Evolutionary conservation across 2,113 vertebrate species (phyloP).

Genomic region (Labeo rohita): DNA sequence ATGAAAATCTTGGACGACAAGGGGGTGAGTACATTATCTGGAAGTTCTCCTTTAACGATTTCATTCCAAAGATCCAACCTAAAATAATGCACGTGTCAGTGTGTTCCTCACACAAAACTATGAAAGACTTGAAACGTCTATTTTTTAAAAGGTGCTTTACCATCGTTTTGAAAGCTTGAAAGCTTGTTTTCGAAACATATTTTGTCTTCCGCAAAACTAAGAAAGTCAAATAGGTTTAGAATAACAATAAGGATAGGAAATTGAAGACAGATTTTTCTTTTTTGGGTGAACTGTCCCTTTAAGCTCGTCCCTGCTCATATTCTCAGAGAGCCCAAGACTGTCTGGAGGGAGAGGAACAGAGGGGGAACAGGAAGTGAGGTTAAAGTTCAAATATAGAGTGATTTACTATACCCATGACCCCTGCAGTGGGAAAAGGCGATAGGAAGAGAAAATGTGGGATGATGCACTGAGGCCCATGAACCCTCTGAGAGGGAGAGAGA

Average conservation of each 20-base stretch:
- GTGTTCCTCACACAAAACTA: background rate
- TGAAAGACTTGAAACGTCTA: background rate
- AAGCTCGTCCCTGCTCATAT: background rate
- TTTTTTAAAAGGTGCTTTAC: too few relatives aligned
- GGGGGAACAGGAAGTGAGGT: conserved; percentile 68
- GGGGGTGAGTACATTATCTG: too few relatives aligned
- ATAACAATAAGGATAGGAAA: background rate
- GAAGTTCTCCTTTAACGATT: background rate
- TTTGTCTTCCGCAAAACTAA: background rate
- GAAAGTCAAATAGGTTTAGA: background rate
- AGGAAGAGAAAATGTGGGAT: conserved; percentile 45
- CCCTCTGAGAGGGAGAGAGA: conserved; percentile 18
- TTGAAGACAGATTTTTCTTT: background rate
- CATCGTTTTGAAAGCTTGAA: background rate
- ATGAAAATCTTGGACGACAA: too few relatives aligned
- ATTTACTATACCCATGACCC: conserved; percentile 60
- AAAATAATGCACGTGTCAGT: background rate
- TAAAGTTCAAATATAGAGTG: conserved; percentile 63
- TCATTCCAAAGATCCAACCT: background rate
- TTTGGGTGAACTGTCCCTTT: background rate
- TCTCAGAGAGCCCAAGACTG: conserved; percentile 1
- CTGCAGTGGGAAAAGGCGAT: conserved; percentile 40
- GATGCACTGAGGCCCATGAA: background rate
- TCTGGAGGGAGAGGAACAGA: conserved; percentile 27
- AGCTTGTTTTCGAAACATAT: background rate